Percentiles rank a stretch among this genome's conserved stretches.
phyloP scores from a whole-genome alignment of 2,797 vertebrate genomes.

The Onychomys torridus region DNA sequence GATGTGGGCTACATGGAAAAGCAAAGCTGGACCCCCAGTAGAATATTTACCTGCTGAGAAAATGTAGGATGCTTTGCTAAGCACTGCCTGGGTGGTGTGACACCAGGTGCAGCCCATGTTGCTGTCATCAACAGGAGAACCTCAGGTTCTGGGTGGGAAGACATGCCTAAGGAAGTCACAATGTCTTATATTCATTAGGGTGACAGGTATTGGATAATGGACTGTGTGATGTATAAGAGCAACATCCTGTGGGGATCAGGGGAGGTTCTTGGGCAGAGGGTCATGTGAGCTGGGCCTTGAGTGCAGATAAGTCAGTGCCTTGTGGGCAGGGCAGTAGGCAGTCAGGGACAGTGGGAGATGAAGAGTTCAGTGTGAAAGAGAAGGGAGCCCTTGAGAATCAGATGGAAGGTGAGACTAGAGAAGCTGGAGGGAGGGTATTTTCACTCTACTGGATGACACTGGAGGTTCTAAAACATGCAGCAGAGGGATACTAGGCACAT shows the following conservation, averaged over 20 bases:
- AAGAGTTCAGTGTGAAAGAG: too few species aligned
- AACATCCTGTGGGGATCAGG: not conserved
- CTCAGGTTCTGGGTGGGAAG: not conserved
- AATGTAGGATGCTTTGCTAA: not conserved
- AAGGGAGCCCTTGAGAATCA: not conserved
- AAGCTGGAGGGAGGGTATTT: not conserved
- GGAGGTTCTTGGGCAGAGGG: not conserved
- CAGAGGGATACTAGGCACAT: too few species aligned
- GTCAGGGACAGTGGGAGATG: too few species aligned
- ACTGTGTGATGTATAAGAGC: not conserved
- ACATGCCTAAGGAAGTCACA: accelerated
- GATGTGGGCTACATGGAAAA: not conserved
- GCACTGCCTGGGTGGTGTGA: not conserved
- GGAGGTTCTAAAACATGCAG: not conserved
- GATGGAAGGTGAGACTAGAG: accelerated
- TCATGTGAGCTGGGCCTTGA: not conserved
- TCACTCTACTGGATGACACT: not conserved
- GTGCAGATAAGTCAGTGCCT: not conserved
- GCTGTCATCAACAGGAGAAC: not conserved
- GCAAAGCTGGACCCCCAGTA: not conserved
- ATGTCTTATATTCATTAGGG: not conserved
- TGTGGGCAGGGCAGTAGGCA: not conserved
- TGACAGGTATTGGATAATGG: not conserved
- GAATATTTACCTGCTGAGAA: not conserved
- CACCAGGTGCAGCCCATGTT: not conserved